Conservation (phyloP, 2,888 invertebrate genomes). For the Tetropium fuscum region DNA sequence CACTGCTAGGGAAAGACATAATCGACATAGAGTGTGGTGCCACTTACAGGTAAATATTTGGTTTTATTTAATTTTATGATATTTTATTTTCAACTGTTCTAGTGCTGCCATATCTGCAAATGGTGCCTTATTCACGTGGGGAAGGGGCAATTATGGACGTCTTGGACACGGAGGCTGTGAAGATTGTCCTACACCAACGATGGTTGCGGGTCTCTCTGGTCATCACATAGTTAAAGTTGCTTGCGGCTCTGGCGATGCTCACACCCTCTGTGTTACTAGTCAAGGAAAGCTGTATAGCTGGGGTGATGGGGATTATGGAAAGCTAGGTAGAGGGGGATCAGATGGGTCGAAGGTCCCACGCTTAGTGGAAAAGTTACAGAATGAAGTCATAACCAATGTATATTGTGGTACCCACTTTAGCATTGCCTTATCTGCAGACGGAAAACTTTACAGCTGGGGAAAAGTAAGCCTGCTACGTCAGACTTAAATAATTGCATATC, state of each 20-base stretch:
- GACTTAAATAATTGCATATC: background rate
- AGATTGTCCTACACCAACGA: slow-evolving; percentile 83
- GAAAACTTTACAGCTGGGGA: slow-evolving; percentile 91
- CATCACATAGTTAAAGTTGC: slow-evolving; percentile 88
- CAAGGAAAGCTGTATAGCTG: slow-evolving; percentile 87
- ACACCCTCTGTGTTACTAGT: slow-evolving; percentile 87
- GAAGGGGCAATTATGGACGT: slow-evolving; percentile 81
- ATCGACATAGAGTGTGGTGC: slow-evolving; percentile 83
- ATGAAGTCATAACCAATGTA: slow-evolving; percentile 72
- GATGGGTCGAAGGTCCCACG: slow-evolving; percentile 77
- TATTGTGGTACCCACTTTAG: slow-evolving; percentile 92
- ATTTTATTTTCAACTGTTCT: slow-evolving; percentile 28
- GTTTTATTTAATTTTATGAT: slow-evolving; percentile 4
- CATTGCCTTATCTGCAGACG: slow-evolving; percentile 76
- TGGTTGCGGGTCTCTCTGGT: slow-evolving; percentile 79
- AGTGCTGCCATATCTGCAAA: slow-evolving; percentile 71
- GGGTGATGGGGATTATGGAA: slow-evolving; percentile 93
- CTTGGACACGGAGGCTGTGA: slow-evolving; percentile 88
- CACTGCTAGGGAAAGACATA: slow-evolving; percentile 77
- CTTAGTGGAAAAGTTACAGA: slow-evolving; percentile 69
- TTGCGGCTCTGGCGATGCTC: slow-evolving; percentile 90
- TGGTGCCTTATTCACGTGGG: slow-evolving; percentile 77
- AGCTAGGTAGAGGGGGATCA: slow-evolving; percentile 74
- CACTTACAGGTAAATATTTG: slow-evolving; percentile 72
- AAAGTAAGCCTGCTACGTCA: slow-evolving; percentile 67